These are phyloP conservation scores for Manduca sexta DNA, from an alignment of 1,140 invertebrate genomes.

Conservation along the genomic window DNA sequence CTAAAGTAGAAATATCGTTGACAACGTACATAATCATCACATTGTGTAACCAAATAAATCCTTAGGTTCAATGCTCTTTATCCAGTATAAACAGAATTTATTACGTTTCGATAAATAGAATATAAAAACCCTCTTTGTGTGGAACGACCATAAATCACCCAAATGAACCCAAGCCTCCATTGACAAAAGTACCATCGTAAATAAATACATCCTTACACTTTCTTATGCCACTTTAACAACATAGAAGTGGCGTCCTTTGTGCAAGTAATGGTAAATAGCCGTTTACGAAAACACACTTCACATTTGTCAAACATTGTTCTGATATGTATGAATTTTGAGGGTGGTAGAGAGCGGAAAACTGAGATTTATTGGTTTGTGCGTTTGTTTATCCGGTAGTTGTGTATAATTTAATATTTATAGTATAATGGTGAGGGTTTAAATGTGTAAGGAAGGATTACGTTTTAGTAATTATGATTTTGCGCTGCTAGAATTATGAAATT, in stretches of 20 bases:
- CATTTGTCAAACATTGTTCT: constrained; percentile 11
- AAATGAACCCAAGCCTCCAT: constrained; percentile 39
- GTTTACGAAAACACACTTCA: constrained; percentile 12
- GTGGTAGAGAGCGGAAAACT: too few species aligned
- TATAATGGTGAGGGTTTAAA: too few species aligned
- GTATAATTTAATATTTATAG: too few species aligned
- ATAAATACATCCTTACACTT: constrained; percentile 45
- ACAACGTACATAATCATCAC: not conserved
- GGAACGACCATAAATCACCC: constrained; percentile 48
- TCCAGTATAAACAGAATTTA: constrained; percentile 40
- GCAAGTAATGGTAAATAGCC: constrained; percentile 21
- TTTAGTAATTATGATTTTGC: too few species aligned
- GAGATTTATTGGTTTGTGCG: too few species aligned
- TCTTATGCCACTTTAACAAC: constrained; percentile 12
- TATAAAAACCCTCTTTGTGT: constrained; percentile 45
- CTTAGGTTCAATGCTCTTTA: constrained; percentile 21
- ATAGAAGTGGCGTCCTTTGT: constrained; percentile 25
- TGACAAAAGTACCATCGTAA: constrained; percentile 55
- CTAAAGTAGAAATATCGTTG: too few species aligned
- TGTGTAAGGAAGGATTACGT: too few species aligned
- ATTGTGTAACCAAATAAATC: constrained; percentile 9
- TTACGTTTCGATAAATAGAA: constrained; percentile 44
- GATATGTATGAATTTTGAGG: too few species aligned
- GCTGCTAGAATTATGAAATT: too few species aligned
- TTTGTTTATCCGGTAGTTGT: too few species aligned